These are phyloP conservation scores for Rambutsinella grinnellia DNA, from an alignment of 2,888 invertebrate genomes.

Conservation along the genomic window DNA sequence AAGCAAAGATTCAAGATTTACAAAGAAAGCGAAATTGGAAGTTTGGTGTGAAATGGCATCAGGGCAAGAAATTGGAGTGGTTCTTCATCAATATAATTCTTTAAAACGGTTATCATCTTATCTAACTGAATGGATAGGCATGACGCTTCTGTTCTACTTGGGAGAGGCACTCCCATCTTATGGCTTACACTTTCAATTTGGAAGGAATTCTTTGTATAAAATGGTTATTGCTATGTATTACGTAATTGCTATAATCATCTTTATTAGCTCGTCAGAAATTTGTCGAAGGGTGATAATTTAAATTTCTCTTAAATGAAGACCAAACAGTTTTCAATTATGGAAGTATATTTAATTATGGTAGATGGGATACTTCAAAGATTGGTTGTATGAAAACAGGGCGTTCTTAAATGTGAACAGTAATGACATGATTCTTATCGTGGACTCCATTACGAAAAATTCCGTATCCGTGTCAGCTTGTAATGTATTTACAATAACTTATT, in stretches of 20 bases:
- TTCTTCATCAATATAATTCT: not conserved
- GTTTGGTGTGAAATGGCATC: not conserved
- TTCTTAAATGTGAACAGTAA: not conserved
- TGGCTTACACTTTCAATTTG: not conserved
- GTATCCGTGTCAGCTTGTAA: not conserved
- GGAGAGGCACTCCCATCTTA: not conserved
- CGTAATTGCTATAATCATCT: not conserved
- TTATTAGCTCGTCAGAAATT: not conserved
- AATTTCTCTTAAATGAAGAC: no score
- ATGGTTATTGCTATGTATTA: not conserved
- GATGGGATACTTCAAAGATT: not conserved
- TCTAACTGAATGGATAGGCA: not conserved
- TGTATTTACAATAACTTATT: constrained; percentile 4
- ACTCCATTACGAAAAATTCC: not conserved
- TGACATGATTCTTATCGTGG: constrained; percentile 1
- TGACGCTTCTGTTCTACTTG: not conserved
- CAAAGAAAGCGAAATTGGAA: no score
- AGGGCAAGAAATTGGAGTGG: not conserved
- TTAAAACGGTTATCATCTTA: not conserved
- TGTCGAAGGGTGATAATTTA: constrained; percentile 4
- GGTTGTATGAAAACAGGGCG: not conserved
- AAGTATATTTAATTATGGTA: no score
- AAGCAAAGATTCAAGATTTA: no score
- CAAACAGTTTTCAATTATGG: not conserved
- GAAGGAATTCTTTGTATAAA: not conserved